Base-by-base conservation (phyloP, 2,888 invertebrate species). In the Cephalotes varians region DNA sequence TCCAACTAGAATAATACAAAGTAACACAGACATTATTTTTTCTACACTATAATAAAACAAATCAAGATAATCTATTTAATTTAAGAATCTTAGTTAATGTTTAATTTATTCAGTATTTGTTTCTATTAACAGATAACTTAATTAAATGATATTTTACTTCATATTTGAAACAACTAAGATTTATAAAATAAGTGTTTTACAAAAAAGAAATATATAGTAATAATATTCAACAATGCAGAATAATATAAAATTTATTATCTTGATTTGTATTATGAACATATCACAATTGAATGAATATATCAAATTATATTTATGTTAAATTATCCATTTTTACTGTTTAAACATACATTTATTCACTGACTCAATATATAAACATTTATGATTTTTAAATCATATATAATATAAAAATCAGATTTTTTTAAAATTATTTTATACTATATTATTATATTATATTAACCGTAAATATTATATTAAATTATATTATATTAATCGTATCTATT, bases 181-280 rank as follows among this genome's bases (percentile, higher is more conserved):
- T 25, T 49, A 37, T 21, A 74, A 60, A 74, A 47, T 4, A 25
- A 34, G 40, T 62, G 6, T 62, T 31, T 37, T 0, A 21, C 2
- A 34, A 28, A 51, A 51, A 40, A 47, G 10, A 72, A 28, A 64
- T 18, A 31, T 18, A 47, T 5, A 12, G 28, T 44, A 31, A 49
- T 37, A 76, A 49, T 49, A 28, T 37, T 47, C 10, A 51, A 37
- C n/a, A 49, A 31, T 28, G 15, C 2, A n/a, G n/a, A n/a, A n/a
- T n/a, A n/a, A n/a, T n/a, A n/a, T 44, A 49, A 64, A 64, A 74
- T 25, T 47, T 31, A 71, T 54, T 56, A 76, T 73, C 60, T 73
- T 47, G 73, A 74, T 74, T 74, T 62, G 34, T 47, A 15, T 51
- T 37, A 64, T 15, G 12, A 28, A 2, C 54, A 21, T 34, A 49